Base-by-base conservation (phyloP, 2,888 invertebrate genomes). In the Nymphalis polychloros region DNA sequence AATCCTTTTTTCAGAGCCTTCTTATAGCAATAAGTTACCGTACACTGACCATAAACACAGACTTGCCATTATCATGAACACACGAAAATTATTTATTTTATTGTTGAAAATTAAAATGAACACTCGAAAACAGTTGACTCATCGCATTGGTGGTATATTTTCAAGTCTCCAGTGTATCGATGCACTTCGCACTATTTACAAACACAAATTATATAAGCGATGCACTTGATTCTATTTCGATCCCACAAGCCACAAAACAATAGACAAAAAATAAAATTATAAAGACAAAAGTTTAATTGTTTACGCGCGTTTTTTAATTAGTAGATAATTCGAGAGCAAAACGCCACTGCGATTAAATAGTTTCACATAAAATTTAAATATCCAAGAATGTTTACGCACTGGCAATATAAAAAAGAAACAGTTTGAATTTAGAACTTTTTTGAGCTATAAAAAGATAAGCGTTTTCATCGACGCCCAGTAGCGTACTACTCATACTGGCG, bases 401-500 rank as follows among this genome's bases (percentile, higher is more conserved):
- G 41, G 57, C 35, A 19, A 6, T 31, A 10, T 55, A 50, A 20
- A 19, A 57, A 57, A 57, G 31, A 35, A 57, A 41, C 27, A 5
- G 8, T 57, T 57, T 57, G 57, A 57, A 57, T 57, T 57, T 57
- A 41, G 52, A 62, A 63, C 47, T 52, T 62, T 59, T 62, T 19
- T 50, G 62, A 46, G 57, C 50, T 35, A 53, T 63, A 66, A 53
- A 65, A 62, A 69, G 52, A 47, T 57, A 52, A 67, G 62, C 64
- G 63, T 65, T 59, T 63, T 63, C 59, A 63, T 63, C 46, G 64
- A 64, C 66, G 68, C 64, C 63, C 68, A 59, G 53, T 60, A 16
- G 46, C 59, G 63, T 52, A 55, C 53, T 55, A 55, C 53, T 55
- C 53, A 23, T 55, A 72, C 72, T 72, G 67, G 68, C 71, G 67